Evolutionary conservation across 2,888 invertebrate species (phyloP), one percentile per base, ranked within the genome.

Genomic region (Microplitis manilae): DNA sequence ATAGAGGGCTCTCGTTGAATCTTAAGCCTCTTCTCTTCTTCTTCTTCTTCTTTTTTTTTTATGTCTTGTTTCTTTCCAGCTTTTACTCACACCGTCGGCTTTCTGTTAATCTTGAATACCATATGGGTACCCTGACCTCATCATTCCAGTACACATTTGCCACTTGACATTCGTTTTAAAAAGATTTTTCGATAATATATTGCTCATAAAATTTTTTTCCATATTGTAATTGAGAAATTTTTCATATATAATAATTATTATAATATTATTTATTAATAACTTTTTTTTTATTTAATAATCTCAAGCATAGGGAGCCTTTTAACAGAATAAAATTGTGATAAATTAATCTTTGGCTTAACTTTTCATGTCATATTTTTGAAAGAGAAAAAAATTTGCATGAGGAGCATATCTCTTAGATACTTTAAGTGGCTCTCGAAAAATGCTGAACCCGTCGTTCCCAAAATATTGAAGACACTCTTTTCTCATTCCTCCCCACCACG

Each of bases 401-500:
- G 78, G 75, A 79, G 77, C 77, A 79, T 77, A 79, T 79, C 68
- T 73, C 41, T 74, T 72, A 72, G 75, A 75, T 75, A 82, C 81
- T 82, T 80, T 79, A 80, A 50, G 50, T 80, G 81, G 84, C 84
- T 86, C 83, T 82, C 85, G 83, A 83, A 84, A 84, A 86, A 85
- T 83, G 84, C 82, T 83, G 85, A 85, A 85, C 85, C 80, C 84
- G 84, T 83, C 83, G 81, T 81, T 80, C 79, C 80, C 79, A 80
- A 84, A 82, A 83, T 83, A 82, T 82, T 79, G 81, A 79, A 50
- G 79, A 68, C 76, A 65, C 75, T 78, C 79, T 79, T 78, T 74
- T 79, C 77, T 69, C 77, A 76, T 74, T 69, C 68, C 75, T 73
- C 71, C 77, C 80, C 75, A 78, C 77, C 77, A 65, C 75, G 30